Conservation (phyloP, 2,888 invertebrate species). For the Schizotus pectinicornis region DNA sequence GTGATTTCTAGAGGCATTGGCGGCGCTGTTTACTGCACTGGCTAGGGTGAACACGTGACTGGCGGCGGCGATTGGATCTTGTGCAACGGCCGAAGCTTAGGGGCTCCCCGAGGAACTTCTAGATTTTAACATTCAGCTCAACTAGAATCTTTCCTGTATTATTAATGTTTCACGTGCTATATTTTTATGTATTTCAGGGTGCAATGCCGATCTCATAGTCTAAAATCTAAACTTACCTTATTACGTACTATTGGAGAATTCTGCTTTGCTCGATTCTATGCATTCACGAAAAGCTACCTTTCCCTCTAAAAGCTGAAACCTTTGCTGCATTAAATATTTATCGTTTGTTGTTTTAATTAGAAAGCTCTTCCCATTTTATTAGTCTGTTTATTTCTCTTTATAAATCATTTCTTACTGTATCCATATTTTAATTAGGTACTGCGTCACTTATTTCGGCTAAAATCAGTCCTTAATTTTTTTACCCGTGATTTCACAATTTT, state of each 20-base stretch:
- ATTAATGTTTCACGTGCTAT: conserved; percentile 52
- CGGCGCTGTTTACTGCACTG: conserved; percentile 35
- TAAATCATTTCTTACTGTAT: not conserved
- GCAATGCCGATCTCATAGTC: conserved; percentile 41
- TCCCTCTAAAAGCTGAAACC: not conserved
- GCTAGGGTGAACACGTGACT: conserved; percentile 33
- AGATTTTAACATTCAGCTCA: conserved; percentile 54
- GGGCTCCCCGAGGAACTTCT: conserved; percentile 46
- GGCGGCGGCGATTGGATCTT: conserved; percentile 37
- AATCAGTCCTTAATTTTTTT: not conserved
- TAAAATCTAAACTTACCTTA: conserved; percentile 30
- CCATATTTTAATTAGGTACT: not conserved
- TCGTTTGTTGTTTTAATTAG: not conserved
- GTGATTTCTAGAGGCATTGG: conserved; percentile 49
- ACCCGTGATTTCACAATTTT: not conserved
- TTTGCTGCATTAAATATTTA: conserved; percentile 4
- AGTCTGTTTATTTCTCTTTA: not conserved
- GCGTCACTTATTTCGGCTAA: not conserved
- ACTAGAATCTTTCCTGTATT: conserved; percentile 49
- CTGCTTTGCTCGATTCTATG: not conserved
- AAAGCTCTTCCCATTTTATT: not conserved
- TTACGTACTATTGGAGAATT: conserved; percentile 27
- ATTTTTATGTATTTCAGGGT: conserved; percentile 50
- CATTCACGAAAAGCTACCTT: not conserved
- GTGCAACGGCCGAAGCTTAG: conserved; percentile 45